Conservation (phyloP, 2,888 invertebrate species). For the Conchocele bisecta region DNA sequence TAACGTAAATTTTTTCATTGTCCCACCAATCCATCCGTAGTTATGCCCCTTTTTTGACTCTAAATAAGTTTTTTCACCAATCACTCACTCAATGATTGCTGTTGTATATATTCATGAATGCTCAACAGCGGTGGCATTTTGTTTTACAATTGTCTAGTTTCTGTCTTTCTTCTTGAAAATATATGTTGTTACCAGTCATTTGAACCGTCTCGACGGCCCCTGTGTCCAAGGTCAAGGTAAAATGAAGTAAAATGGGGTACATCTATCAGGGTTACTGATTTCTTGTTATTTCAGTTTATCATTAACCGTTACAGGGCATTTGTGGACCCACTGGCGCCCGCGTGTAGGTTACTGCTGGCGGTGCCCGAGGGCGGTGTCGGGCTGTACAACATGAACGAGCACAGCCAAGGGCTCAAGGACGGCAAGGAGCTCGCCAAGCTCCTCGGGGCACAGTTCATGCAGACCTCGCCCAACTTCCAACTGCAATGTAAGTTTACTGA, state of each 20-base stretch:
- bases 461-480: constrained; percentile 92
- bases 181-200: no score
- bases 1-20: no score
- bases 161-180: neutral
- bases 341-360: constrained; percentile 96
- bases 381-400: constrained; percentile 95
- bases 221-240: no score
- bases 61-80: no score
- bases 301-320: constrained; percentile 88
- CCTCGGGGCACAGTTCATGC: constrained; percentile 95
- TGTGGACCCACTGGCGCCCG: constrained; percentile 92
- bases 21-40: no score
- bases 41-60: no score
- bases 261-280: no score
- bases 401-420: constrained; percentile 94
- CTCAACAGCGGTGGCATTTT: no score
- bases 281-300: neutral
- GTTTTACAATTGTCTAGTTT: neutral
- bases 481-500: constrained; percentile 89
- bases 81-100: no score
- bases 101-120: no score
- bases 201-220: no score
- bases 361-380: constrained; percentile 91
- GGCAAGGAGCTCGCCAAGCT: constrained; percentile 96
- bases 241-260: no score